Base-by-base conservation (phyloP, 2,113 vertebrate genomes). In the Zosterops japonicus region DNA sequence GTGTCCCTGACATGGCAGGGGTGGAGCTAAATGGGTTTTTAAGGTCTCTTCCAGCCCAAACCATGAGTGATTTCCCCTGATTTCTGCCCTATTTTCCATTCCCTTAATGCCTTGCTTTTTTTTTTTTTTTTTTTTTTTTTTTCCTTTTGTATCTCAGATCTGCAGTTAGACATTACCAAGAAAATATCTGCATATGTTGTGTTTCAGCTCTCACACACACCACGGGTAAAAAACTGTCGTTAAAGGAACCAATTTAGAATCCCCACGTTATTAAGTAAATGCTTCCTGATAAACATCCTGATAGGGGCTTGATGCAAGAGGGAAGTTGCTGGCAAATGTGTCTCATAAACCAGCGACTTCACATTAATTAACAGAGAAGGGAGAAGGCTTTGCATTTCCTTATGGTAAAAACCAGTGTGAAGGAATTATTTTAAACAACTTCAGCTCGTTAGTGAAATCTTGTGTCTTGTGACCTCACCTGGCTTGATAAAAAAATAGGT, bases 21-120 rank as follows among this genome's bases (percentile, higher is more conserved):
- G 8, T 16, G 20, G 39, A 0, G 27, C 5, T 24, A 19, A 1
- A 23, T 23, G 9, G 28, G n/a, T 6, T 64, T 64, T 41, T 65
- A 2, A 57, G 21, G 8, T 57, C 16, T 14, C 20, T 35, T 57
- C 20, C 20, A 20, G 2, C 8, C 29, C 42, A 75, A 57, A 35
- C 5, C 20, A 16, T 41, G 23, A n/a, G 9, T 8, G 57, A 49
- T 72, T 65, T 39, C 39, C 31, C 36, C 4, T 50, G 42, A 44
- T 74, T 72, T 68, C n/a, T 55, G 5, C 42, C 14, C 23, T 39
- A 1, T n/a, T 83, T 23, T 47, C 46, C 46, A 47, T 47, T 47
- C 46, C 47, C 22, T 25, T 46, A 46, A 46, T 46, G 44, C 44
- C 19, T 46, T 19, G 20, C 8, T 49, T 49, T 49, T 22, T 24